These are phyloP conservation scores for Zosterops borbonicus DNA, from an alignment of 2,113 vertebrate species.

Conservation along the genomic window DNA sequence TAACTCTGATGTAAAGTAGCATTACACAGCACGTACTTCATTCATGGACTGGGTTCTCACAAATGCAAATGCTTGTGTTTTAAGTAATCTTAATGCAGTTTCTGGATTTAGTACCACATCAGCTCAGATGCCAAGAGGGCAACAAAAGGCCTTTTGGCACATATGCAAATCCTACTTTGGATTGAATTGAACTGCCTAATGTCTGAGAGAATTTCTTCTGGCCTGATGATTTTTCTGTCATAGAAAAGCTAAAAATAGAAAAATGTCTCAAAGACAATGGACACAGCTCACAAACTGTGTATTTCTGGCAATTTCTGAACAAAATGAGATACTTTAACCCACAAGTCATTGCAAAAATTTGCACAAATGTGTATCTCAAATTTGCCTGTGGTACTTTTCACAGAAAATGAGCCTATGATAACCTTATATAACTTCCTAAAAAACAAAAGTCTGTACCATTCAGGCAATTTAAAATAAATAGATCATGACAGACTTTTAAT, in stretches of 20 bases:
- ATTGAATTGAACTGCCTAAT: neutral
- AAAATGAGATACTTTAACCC: neutral
- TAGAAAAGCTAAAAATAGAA: neutral
- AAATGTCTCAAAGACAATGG: neutral
- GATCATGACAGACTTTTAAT: neutral
- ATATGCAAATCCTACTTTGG: neutral
- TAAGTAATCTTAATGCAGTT: neutral
- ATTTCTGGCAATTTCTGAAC: neutral
- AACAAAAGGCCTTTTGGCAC: neutral
- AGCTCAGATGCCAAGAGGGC: neutral
- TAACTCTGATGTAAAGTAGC: neutral
- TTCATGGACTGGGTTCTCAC: neutral
- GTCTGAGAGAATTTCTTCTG: neutral
- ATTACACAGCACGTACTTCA: neutral
- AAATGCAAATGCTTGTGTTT: neutral
- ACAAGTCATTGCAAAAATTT: neutral
- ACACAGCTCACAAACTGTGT: neutral
- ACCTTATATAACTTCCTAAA: neutral
- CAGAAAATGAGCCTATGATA: neutral
- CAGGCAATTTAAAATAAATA: neutral
- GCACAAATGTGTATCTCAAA: neutral
- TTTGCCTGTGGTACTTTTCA: neutral
- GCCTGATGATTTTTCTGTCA: neutral
- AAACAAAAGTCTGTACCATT: neutral
- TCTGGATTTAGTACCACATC: neutral